Percentiles rank a stretch among this genome's conserved stretches.
phyloP scores from a whole-genome alignment of 1,140 invertebrate genomes.

The Meloidogyne floridensis region DNA sequence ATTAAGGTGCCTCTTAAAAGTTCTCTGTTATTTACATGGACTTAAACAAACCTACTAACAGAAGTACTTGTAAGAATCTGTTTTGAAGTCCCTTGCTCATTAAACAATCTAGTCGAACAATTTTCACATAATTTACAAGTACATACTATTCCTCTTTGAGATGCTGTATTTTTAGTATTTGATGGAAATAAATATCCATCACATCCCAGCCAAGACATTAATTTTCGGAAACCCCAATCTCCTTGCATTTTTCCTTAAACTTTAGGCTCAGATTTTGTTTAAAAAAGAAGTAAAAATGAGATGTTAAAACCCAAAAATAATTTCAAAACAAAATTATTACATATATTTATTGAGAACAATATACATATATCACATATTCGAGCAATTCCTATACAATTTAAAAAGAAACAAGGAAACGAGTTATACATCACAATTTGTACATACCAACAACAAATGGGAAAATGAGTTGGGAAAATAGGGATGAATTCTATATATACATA shows the following conservation, averaged over 20 bases:
- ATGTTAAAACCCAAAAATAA: too few relatives aligned
- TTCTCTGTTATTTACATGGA: too few relatives aligned
- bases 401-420: neutral
- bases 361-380: constrained; percentile 4
- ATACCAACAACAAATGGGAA: neutral
- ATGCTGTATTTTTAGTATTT: neutral
- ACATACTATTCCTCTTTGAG: neutral
- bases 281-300: neutral
- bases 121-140: neutral
- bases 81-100: neutral
- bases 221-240: neutral
- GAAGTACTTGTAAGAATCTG: neutral
- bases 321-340: neutral
- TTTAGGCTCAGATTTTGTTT: neutral
- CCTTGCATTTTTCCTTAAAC: neutral
- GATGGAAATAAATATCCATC: neutral
- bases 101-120: neutral
- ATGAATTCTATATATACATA: neutral
- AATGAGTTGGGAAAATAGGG: neutral
- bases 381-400: constrained; percentile 6
- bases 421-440: neutral
- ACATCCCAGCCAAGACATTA: neutral
- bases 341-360: neutral
- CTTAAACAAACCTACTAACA: neutral
- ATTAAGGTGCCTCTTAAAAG: too few relatives aligned